Evolutionary conservation across 2,888 invertebrate species (phyloP), one percentile per base, ranked within the genome.

Genomic region (Acleris cristana): DNA sequence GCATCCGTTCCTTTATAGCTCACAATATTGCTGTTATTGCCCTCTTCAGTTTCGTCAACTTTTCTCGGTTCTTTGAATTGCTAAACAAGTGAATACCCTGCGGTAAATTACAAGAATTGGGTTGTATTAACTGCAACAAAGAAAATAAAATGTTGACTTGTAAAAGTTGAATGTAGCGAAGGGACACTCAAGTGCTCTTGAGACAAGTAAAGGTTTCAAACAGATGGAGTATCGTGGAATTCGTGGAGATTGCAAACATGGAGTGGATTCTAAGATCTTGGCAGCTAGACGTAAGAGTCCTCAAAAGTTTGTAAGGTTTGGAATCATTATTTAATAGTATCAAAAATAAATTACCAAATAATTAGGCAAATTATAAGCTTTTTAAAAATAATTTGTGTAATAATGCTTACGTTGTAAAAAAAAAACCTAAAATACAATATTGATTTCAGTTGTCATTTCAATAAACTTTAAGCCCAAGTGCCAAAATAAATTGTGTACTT

Each of bases 71-170:
- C 14, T 14, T 40, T 4, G 10, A 40, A 40, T 40, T 14, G 14
- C 40, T 40, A 40, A 40, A 40, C 40, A 40, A 40, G 40, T 40
- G 14, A 4, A 40, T 40, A 40, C 40, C 40, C 14, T 56, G 48
- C 44, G 44, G 56, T 23, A n/a, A 44, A 40, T 44, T 44, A 56
- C 44, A 16, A 21, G 44, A 56, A 56, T 56, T 23, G 40, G 44
- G 56, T 56, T 14, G 10, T 18, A 51, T 21, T 56, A 16, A 21
- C 16, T 40, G n/a, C 56, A 56, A 56, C 56, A 56, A 56, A 56
- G 44, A 56, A 44, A 56, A 56, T 56, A 58, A 58, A 58, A 58
- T 44, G 26, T 58, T 48, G 23, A 45, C 48, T n/a, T 44, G 26
- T 48, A 26, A 18, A 45, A 58, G 14, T 23, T 44, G 45, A n/a